A percentile compares a stretch with the other conserved stretches of the same genome.
Evolutionary conservation across 1,140 invertebrate species (phyloP).

Genomic region (Apis cerana): DNA sequence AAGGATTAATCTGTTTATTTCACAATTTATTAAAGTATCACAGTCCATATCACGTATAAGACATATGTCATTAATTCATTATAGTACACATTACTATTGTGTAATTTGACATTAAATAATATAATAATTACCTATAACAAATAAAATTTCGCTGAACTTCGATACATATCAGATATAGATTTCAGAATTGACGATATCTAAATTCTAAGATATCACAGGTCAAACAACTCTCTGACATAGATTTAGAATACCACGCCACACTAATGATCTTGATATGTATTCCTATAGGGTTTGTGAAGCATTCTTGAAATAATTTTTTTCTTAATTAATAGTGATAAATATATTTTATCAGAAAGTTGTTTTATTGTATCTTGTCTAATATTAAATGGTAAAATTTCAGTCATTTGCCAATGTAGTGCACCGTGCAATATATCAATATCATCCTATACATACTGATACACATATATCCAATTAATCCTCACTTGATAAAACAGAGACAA

Average conservation of each 20-base stretch:
- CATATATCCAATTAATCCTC: slow-evolving; percentile 47
- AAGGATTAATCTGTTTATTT: slow-evolving; percentile 3
- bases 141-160: slow-evolving; percentile 4
- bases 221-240: slow-evolving; percentile 55
- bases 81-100: not conserved
- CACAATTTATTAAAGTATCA: slow-evolving; percentile 29
- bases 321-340: not conserved
- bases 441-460: slow-evolving; percentile 18
- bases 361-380: slow-evolving; percentile 45
- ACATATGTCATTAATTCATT: slow-evolving; percentile 43
- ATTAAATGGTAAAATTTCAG: slow-evolving; percentile 45
- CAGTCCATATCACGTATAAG: slow-evolving; percentile 3
- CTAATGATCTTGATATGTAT: slow-evolving; percentile 24
- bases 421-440: slow-evolving; percentile 49
- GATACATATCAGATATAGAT: slow-evolving; percentile 15
- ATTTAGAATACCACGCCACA: slow-evolving; percentile 49
- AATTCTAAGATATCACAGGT: slow-evolving; percentile 47
- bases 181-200: slow-evolving; percentile 19
- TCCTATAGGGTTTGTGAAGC: slow-evolving; percentile 1
- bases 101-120: slow-evolving; percentile 19
- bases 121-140: slow-evolving; percentile 6
- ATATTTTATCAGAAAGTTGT: slow-evolving; percentile 5
- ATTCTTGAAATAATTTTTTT: not conserved
- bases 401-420: slow-evolving; percentile 59
- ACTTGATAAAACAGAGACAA: slow-evolving; percentile 35